Evolutionary conservation across 1,140 invertebrate species (phyloP), one percentile per base, ranked within the genome.

Genomic region (Eriocheir sinensis): DNA sequence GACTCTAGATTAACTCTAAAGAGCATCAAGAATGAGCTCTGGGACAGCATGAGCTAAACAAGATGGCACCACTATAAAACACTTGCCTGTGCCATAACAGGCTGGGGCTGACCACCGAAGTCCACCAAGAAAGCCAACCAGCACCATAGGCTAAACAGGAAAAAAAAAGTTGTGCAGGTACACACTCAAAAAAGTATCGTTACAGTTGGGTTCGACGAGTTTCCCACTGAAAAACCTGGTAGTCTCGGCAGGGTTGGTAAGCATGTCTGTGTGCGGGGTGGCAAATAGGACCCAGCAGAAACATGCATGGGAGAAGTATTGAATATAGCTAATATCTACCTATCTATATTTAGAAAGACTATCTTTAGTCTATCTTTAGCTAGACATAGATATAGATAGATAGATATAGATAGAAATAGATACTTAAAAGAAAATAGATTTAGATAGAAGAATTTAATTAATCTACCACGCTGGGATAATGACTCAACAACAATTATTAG

Each of bases 201-300:
- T n/a, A n/a, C 60, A 72, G 60, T 72, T 15, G 60, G 60, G 60
- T 72, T n/a, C 12, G 60, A 72, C 60, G 60, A 72, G 60, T 72
- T 72, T 72, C 60, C n/a, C n/a, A n/a, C n/a, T n/a, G n/a, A n/a
- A n/a, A n/a, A n/a, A n/a, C n/a, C n/a, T n/a, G n/a, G n/a, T 72
- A 72, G 60, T 72, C 60, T 72, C 60, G 60, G 60, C 60, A 72
- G 60, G 60, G 60, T 72, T 72, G 60, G 60, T 72, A 72, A 72
- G 60, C 60, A n/a, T 72, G 60, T 72, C n/a, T 72, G 60, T 72
- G 60, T 72, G 60, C 60, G 60, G 60, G 60, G 60, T 72, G 60
- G 12, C 60, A 72, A 72, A 72, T n/a, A 72, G 60, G 60, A 72
- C 60, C 60, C 60, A 72, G 60, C 60, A 72, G 60, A 72, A 72